A percentile compares a stretch with the other conserved stretches of the same genome.
Evolutionary conservation across 2,888 invertebrate genomes (phyloP).

Genomic region (Bursaphelenchus okinawaensis): DNA sequence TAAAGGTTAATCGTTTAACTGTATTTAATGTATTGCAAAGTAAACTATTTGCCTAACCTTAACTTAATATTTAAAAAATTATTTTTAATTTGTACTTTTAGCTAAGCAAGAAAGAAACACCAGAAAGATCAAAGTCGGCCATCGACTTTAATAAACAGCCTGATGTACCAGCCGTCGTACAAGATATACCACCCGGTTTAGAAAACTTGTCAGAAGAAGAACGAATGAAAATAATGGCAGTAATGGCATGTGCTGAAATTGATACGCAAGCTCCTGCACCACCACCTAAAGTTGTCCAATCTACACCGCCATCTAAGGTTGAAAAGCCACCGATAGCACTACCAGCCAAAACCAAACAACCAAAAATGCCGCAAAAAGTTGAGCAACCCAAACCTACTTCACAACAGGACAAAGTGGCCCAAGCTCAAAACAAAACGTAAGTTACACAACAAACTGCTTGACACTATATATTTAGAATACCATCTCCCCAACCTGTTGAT

Average conservation of each 20-base stretch:
- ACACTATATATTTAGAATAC: background rate
- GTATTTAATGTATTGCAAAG: no score
- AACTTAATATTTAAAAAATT: no score
- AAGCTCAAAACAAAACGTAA: no score
- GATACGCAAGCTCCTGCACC: no score
- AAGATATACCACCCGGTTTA: slow-evolving; percentile 41
- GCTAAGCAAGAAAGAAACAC: background rate
- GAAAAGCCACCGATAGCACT: no score
- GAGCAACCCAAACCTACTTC: no score
- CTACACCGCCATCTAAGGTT: no score
- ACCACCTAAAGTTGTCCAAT: no score
- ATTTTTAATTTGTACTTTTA: background rate
- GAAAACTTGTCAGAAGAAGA: slow-evolving; percentile 64
- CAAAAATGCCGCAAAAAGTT: no score
- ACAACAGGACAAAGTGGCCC: no score
- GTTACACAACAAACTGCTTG: no score
- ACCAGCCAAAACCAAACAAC: no score
- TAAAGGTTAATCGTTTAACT: background rate
- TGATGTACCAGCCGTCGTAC: background rate
- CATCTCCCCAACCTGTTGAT: background rate
- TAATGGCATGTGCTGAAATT: slow-evolving; percentile 66
- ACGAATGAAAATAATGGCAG: slow-evolving; percentile 65
- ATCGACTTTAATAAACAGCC: slow-evolving; percentile 6
- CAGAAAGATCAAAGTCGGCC: slow-evolving; percentile 24
- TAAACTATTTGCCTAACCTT: background rate